A percentile compares a stretch with the other conserved stretches of the same genome.
Evolutionary conservation across 2,888 invertebrate genomes (phyloP).

Genomic region (Micropterix aruncella): DNA sequence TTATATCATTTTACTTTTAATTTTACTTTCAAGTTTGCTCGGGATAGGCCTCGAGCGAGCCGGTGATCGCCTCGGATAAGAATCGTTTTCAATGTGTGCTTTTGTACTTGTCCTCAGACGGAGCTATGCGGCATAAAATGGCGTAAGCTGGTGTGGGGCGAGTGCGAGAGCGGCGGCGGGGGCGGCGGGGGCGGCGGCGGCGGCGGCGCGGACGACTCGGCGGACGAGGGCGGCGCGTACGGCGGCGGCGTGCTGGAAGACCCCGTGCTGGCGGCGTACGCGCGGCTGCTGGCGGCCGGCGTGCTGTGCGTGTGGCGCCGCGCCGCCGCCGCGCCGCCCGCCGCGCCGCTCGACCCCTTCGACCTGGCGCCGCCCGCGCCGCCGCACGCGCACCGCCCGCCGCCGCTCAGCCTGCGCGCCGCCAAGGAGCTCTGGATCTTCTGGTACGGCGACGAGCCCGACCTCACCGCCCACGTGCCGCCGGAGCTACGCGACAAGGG

Average conservation of each 20-base stretch:
- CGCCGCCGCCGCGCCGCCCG: constrained; percentile 48
- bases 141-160: constrained; percentile 87
- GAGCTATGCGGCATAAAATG: constrained; percentile 99
- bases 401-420: constrained; percentile 69
- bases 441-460: constrained; percentile 98
- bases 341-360: constrained; percentile 29
- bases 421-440: constrained; percentile 99
- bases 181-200: constrained; percentile 24
- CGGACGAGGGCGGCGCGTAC: constrained; percentile 78
- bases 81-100: too few species aligned
- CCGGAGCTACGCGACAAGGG: constrained; percentile 75
- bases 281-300: constrained; percentile 83
- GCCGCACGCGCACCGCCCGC: constrained; percentile 42
- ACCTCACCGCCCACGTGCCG: constrained; percentile 70
- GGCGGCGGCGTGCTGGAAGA: constrained; percentile 88
- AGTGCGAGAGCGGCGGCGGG: constrained; percentile 37
- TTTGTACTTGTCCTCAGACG: constrained; percentile 56
- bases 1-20: too few species aligned
- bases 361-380: constrained; percentile 36
- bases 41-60: too few species aligned
- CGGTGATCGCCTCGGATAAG: too few species aligned
- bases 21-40: too few species aligned
- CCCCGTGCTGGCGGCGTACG: constrained; percentile 82
- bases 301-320: constrained; percentile 98
- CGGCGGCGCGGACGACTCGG: constrained; percentile 30